Percentiles rank a stretch among this genome's conserved stretches.
These are phyloP conservation scores for Gymnocypris eckloni DNA, from an alignment of 2,797 vertebrate species.

Conservation along the genomic window DNA sequence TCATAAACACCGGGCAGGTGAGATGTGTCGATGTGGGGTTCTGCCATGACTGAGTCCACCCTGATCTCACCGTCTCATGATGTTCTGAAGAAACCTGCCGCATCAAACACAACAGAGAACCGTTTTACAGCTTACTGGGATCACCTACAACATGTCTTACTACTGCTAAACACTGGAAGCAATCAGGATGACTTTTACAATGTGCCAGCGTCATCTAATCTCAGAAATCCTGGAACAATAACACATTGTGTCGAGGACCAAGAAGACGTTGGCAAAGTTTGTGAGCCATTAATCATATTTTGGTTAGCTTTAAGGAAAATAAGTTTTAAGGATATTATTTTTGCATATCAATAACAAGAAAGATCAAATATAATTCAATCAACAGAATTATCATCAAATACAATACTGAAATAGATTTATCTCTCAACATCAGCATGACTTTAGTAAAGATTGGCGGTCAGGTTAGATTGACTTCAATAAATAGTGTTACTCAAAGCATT, in stretches of 20 bases:
- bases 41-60: slow-evolving; percentile 49
- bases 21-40: slow-evolving; percentile 59
- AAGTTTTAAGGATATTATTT: neutral
- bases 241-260: slow-evolving; percentile 2
- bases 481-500: neutral
- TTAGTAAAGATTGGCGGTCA: neutral
- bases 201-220: slow-evolving; percentile 7
- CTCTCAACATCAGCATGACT: neutral
- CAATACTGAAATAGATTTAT: neutral
- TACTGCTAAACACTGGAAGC: neutral
- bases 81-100: slow-evolving; percentile 3
- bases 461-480: neutral
- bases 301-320: neutral
- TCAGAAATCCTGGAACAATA: slow-evolving; percentile 30
- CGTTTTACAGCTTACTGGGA: neutral
- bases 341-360: neutral
- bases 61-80: slow-evolving; percentile 49
- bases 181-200: neutral
- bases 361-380: neutral
- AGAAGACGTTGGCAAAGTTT: slow-evolving; percentile 18
- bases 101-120: neutral
- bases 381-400: neutral
- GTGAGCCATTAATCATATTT: neutral
- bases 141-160: neutral
- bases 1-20: slow-evolving; percentile 60